Base-by-base conservation (phyloP, 2,888 invertebrate species). In the Dascillus cervinus region DNA sequence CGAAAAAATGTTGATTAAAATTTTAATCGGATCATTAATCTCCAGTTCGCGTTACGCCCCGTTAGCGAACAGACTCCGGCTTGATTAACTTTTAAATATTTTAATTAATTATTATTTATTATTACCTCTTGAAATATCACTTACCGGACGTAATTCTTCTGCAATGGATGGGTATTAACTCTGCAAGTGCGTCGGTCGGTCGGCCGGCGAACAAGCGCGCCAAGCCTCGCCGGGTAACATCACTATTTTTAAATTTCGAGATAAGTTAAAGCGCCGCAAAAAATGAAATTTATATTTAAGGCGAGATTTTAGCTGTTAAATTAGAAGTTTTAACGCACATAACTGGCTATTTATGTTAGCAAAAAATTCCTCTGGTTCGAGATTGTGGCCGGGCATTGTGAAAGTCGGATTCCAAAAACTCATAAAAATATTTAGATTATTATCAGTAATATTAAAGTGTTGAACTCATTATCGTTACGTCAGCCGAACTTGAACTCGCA, bases 11-110 rank as follows among this genome's bases (percentile, higher is more conserved):
- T 46, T 52, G 52, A 55, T 55, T 55, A 53, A 55, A 53, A 50
- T 52, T 53, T 52, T 53, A 53, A 55, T 53, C 53, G 50, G 47
- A 47, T 46, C 52, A 53, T 53, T 55, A 53, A 55, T 55, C 53
- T 52, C 35, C 26, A 37, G 37, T 38, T 29, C 32, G 32, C 32
- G 50, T 38, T 41, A 42, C 50, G 50, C 50, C 50, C 47, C 38
- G 37, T 43, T 49, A 47, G 47, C 45, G 44, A 44, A 40, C 43
- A 36, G 33, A 43, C 43, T 45, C 42, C 32, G 34, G 34, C 41
- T 45, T 41, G 49, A 52, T 52, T 52, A 52, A 49, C 46, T 49
- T 47, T 46, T 44, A 48, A 50, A 49, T 48, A 44, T 49, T 49
- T 48, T 49, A 47, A 51, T 49, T 49, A 49, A 49, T 47, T 46